Evolutionary conservation across 2,888 invertebrate species (phyloP), one percentile per base, ranked within the genome.

Genomic region (Sphaerophoria rueppellii): DNA sequence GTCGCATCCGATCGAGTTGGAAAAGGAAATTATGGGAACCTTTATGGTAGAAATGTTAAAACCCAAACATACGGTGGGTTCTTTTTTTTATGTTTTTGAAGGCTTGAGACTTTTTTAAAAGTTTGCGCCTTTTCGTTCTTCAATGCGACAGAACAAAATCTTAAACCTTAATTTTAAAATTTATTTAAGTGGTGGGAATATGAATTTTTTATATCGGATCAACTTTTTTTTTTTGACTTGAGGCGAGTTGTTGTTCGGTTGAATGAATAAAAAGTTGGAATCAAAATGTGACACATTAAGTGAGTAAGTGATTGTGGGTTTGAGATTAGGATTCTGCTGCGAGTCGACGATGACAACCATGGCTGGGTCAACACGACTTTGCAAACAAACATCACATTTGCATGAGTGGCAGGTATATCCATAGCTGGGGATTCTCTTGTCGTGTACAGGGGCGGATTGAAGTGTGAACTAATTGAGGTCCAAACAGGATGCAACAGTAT

Each of bases 11-110:
- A 40, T 65, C 50, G 14, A 54, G 43, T 63, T 50, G 48, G 54
- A 80, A 81, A 70, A 50, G 48, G 54, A 80, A 81, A 70, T 85
- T 85, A 85, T 85, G 85, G 85, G 85, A 85, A 85, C 85, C 76
- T 77, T 60, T 81, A 85, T 85, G 81, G 81, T 85, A 81, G 81
- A 85, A 85, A 85, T 77, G 81, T 85, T 69, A 81, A 24, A 24
- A 24, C 24, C 24, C 24, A 46, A 54, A 24, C 24, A 24, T 2
- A 9, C 43, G 9, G 9, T 9, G 52, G 35, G 35, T 14, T 34
- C 4, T 63, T 12, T 12, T 32, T 2, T 6, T 65, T 65, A 50
- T 35, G 37, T 6, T 58, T 11, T 40, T 32, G 55, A 55, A 24
- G 63, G 50, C 50, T 34, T 24, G 40, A 50, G 48, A 46, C 65